Evolutionary conservation across 2,797 vertebrate species (phyloP).

Genomic region (Xerus rutilus): DNA sequence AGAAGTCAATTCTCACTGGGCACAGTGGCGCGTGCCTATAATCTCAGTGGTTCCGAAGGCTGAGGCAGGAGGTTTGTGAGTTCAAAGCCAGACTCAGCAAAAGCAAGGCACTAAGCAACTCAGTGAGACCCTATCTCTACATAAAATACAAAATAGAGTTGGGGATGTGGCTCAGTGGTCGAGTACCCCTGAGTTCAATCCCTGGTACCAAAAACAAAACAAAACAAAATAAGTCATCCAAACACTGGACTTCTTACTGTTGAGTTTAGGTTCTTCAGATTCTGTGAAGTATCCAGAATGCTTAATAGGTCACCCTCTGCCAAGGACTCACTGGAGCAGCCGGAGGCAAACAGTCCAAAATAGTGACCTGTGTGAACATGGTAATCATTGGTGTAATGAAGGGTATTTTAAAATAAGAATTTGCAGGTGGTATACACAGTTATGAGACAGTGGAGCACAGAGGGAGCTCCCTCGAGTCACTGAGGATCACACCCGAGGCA

Average conservation of each 20-base stretch:
- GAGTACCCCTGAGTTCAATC: no score
- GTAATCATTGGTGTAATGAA: neutral
- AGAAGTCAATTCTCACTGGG: neutral
- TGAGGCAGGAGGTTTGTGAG: no score
- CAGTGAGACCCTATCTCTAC: no score
- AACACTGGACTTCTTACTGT: neutral
- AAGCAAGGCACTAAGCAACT: no score
- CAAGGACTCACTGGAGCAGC: neutral
- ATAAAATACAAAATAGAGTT: no score
- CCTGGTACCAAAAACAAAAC: no score
- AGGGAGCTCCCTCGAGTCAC: neutral
- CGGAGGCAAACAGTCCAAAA: neutral
- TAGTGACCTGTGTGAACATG: neutral
- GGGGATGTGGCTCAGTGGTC: no score
- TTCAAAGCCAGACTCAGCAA: no score
- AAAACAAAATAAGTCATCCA: no score
- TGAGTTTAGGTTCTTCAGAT: neutral
- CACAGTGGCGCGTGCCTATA: no score
- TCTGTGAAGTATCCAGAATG: neutral
- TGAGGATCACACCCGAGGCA: conserved; percentile 65
- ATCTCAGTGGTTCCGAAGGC: no score
- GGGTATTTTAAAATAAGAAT: conserved; percentile 15
- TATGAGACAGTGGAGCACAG: neutral
- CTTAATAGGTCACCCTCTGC: neutral
- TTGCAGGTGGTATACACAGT: conserved; percentile 46